Evolutionary conservation across 2,113 vertebrate genomes (phyloP), one percentile per base, ranked within the genome.

Genomic region (Indicator maculatus): DNA sequence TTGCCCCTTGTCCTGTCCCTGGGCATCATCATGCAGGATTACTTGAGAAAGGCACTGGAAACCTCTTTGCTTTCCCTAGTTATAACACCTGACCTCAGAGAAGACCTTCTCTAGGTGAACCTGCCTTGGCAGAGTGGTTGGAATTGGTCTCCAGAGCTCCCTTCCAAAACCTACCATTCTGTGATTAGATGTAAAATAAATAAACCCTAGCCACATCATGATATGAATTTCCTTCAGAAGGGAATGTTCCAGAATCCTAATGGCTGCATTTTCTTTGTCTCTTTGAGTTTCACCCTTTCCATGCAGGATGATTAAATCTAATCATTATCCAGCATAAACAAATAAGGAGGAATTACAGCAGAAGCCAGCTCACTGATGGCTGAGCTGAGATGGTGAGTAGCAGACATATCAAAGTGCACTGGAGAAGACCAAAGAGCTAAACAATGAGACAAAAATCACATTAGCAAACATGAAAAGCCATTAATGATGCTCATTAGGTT

Each of bases 161-260:
- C 47, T 47, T 47, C 47, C 47, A 47, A 47, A 47, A 50, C 11
- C 47, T 47, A 21, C 47, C 47, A 47, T 47, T 21, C 19, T 44
- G 41, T 44, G 88, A 77, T 53, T 67, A 64, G 17, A 38, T 33
- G 11, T 33, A 74, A 93, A 55, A 69, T 53, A 95, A 83, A 64
- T 83, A 90, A 83, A 89, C 61, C 36, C 27, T 47, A 81, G 26
- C 55, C 27, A 74, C 39, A 64, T 65, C 86, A 88, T 18, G 28
- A 41, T 78, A 67, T 59, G 24, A 83, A 82, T 94, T 90, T 94
- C 50, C 50, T 78, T 83, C 67, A 64, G 36, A 88, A 93, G n/a
- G 8, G 53, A 94, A 74, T 45, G 58, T 91, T 90, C 61, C 77
- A 92, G 95, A 92, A 96, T 95, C 50, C 53, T 95, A 93, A 88